Base-by-base conservation (phyloP, 2,888 invertebrate genomes). In the Scelioninae gen. 1 region DNA sequence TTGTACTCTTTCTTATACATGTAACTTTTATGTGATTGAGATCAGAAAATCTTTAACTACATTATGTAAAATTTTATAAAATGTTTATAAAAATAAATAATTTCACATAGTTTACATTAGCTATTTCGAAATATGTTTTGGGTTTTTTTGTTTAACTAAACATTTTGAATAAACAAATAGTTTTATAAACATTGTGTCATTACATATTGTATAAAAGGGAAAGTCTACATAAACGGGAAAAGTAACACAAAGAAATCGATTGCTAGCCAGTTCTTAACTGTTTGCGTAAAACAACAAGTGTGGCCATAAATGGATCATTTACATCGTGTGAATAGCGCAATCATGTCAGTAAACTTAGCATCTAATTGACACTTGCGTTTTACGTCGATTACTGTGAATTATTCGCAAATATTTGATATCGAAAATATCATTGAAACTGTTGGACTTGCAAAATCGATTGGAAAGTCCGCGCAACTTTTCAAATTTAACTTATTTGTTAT, bases 301-400 rank as follows among this genome's bases (percentile, higher is more conserved):
- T 15, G 8, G 31, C 72, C 72, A 15, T 72, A 72, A 72, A 62
- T 13, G 62, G 62, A 62, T 53, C 62, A 53, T 40, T 53, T 53
- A 55, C 32, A 63, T 53, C 49, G 75, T 65, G 75, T 58, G 56
- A 65, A 65, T 55, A 65, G 55, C 47, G 23, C 47, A 65, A 75
- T 75, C 43, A 68, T 58, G 58, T 49, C 31, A n/a, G n/a, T 55
- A 55, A 40, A 56, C 40, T 43, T 23, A n/a, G 11, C 34, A n/a
- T 10, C n/a, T 68, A 60, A 68, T 49, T 77, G 68, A 58, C 60
- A 45, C 55, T 16, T 29, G 56, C 13, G 43, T 72, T 62, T 51
- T 43, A 72, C 58, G 53, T 11, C 34, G 34, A 47, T 72, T 47
- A 49, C 32, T 62, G 13, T 29, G 62, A 63, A 63, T 74, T 74